These are phyloP conservation scores for Amblyornis subalaris DNA, from an alignment of 2,113 vertebrate species.

Conservation along the genomic window DNA sequence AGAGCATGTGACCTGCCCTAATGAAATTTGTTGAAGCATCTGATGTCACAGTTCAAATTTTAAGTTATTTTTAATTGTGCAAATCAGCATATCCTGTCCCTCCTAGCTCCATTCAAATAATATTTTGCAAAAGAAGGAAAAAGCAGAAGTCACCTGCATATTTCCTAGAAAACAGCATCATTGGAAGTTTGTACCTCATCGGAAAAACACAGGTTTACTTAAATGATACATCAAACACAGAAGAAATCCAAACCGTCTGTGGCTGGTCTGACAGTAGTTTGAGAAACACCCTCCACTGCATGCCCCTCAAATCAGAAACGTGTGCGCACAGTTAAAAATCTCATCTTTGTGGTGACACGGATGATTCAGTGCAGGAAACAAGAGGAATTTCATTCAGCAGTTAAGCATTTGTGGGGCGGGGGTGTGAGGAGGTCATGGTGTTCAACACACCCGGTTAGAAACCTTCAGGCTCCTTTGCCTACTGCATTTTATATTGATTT, in stretches of 20 bases:
- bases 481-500: background rate
- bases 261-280: conserved; percentile 26
- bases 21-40: background rate
- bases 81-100: conserved; percentile 12
- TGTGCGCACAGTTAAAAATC: conserved; percentile 30
- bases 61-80: conserved; percentile 47
- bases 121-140: conserved; percentile 1
- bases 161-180: conserved; percentile 26
- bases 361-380: conserved; percentile 52
- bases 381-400: conserved; percentile 47
- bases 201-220: conserved; percentile 5
- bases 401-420: conserved; percentile 16
- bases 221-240: conserved; percentile 6
- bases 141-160: background rate
- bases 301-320: conserved; percentile 48
- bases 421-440: conserved; percentile 33
- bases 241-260: conserved; percentile 27
- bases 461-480: background rate
- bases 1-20: background rate
- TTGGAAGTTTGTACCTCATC: background rate
- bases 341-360: conserved; percentile 60
- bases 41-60: background rate
- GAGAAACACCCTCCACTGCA: conserved; percentile 14
- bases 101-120: background rate
- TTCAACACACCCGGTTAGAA: background rate